Base-by-base conservation (phyloP, 1,140 invertebrate genomes). In the Lasioglossum baleicum region DNA sequence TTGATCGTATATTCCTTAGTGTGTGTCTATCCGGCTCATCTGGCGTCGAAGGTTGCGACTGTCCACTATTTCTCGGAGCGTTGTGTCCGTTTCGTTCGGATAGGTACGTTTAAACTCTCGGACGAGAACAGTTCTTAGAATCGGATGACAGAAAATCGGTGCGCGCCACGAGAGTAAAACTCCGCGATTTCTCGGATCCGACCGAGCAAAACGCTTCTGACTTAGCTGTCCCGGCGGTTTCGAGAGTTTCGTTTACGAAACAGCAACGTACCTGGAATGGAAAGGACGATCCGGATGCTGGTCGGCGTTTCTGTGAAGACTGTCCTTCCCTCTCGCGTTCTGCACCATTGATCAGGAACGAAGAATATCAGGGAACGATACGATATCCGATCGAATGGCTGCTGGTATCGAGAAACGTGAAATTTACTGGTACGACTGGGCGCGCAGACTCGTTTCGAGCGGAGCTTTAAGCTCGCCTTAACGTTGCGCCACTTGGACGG, bases 321-420 rank as follows among this genome's bases (percentile, higher is more conserved):
- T 31, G 48, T 81, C n/a, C 10, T 26, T 3, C 13, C 26, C 6
- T 26, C 10, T 20, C 20, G 42, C 35, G 22, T 81, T 84, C 44
- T 74, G 58, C 70, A 15, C 58, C 60, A 56, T 84, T 84, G 83
- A 83, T 76, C 58, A 68, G n/a, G 42, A 35, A 67, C 65, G 56
- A 40, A 51, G 66, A 58, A 73, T 83, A 83, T 80, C 60, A 17
- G 13, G 53, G 79, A 68, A 40, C 76, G 81, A 58, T 80, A 67
- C 40, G 66, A 81, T 87, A 83, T 76, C 56, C 67, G 56, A 77
- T 75, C 72, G 75, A 73, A 74, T 72, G 44, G 51, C 13, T 48
- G 61, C 61, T 26, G 70, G 17, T 78, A 82, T 84, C 77, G 66
- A 75, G 69, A 84, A 84, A 84, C 69, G 63, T 83, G 72, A 83